Percentiles rank a stretch among this genome's conserved stretches.
Conservation (phyloP, 2,113 vertebrate species). For the Apteryx mantelli region DNA sequence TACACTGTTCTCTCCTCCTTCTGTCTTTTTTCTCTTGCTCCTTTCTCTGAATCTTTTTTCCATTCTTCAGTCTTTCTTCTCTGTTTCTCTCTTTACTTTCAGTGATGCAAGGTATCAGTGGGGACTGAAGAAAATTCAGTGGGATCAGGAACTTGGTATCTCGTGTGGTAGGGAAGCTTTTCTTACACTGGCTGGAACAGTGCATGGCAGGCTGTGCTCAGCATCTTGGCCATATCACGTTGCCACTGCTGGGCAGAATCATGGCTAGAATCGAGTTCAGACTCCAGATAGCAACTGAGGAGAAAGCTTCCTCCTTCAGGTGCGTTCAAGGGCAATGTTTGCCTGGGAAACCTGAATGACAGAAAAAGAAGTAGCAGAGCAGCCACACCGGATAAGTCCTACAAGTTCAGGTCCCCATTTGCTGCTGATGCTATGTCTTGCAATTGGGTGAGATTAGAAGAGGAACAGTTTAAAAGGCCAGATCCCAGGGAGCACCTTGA, state of each 20-base stretch:
- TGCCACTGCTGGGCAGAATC: conserved; percentile 9
- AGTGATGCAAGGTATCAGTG: not conserved
- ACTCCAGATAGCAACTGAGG: not conserved
- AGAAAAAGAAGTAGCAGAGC: not conserved
- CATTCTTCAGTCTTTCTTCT: not conserved
- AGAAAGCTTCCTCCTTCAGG: not conserved
- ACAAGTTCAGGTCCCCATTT: not conserved
- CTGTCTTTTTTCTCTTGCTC: not conserved
- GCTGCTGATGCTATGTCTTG: not conserved
- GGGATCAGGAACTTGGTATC: not conserved
- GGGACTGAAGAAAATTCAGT: not conserved
- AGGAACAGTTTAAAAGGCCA: not conserved
- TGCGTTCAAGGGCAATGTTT: not conserved
- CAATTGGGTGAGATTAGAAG: not conserved
- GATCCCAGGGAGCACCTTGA: not conserved
- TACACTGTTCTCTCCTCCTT: not conserved
- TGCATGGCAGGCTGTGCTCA: not conserved
- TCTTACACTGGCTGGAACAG: not conserved
- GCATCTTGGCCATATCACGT: not conserved
- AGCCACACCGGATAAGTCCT: not conserved
- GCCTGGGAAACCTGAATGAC: conserved; percentile 9
- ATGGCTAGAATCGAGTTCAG: not conserved
- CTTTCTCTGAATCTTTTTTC: not conserved
- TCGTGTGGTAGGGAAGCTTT: not conserved
- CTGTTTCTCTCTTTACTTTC: not conserved